phyloP scores from a whole-genome alignment of 2,113 vertebrate species.

The Gavialis gangeticus region DNA sequence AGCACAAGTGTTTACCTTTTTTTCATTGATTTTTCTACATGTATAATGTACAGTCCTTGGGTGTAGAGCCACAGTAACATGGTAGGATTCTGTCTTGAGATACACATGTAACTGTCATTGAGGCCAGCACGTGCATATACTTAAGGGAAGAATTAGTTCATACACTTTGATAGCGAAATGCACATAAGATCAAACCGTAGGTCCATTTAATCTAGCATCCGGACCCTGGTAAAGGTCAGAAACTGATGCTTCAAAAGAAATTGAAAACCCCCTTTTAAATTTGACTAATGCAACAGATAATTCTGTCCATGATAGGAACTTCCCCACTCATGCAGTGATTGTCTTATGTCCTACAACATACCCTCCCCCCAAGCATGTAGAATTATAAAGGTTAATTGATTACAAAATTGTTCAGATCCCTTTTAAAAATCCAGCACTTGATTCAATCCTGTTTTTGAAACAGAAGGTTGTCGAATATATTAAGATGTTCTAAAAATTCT shows the following conservation, averaged over 20 bases:
- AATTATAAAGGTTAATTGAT: conserved; percentile 61
- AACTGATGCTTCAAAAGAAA: conserved; percentile 41
- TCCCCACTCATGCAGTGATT: conserved; percentile 60
- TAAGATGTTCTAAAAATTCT: too few relatives aligned
- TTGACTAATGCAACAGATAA: conserved; percentile 52
- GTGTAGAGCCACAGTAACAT: not conserved
- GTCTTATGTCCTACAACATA: conserved; percentile 60
- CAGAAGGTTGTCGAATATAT: too few relatives aligned
- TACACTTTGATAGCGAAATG: not conserved
- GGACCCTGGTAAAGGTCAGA: not conserved
- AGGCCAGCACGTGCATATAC: not conserved
- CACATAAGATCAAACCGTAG: too few relatives aligned
- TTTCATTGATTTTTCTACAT: not conserved
- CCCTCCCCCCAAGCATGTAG: conserved; percentile 67
- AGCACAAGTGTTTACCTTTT: not conserved
- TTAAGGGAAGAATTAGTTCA: not conserved
- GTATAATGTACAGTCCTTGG: not conserved
- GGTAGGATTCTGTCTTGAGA: not conserved
- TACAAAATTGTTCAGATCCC: conserved; percentile 72
- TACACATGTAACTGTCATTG: not conserved
- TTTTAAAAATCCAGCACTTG: not conserved
- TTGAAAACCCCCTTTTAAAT: conserved; percentile 63
- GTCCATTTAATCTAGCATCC: too few relatives aligned
- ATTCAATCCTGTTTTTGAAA: too few relatives aligned
- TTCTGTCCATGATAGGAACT: conserved; percentile 62